Base-by-base conservation (phyloP, 2,797 vertebrate species). In the Remorina albescens region DNA sequence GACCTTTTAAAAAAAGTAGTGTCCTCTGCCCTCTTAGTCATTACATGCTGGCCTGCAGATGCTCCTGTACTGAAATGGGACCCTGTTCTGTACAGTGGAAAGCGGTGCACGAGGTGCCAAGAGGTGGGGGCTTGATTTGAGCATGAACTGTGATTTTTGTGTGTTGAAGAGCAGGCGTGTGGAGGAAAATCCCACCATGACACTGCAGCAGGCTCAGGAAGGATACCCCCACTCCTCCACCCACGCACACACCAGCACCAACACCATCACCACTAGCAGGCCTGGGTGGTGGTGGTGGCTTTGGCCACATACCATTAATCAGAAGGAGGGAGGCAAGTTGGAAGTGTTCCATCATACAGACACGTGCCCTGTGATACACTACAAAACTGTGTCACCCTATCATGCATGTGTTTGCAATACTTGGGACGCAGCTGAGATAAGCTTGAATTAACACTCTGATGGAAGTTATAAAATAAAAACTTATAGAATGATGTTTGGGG, bases 151-250 rank as follows among this genome's bases (percentile, higher is more conserved):
- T 41, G 54, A 10, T 61, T 59, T 56, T 62, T 71, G 71, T 58
- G 64, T 71, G 71, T 18, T 47, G 4, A 41, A 80, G 67, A 69
- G 77, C 58, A 76, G 74, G 74, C 69, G 30, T 82, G 76, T 79
- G 67, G 83, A 91, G 89, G 91, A 93, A 92, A 92, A 81, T 83
- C 89, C 86, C 80, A 74, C 69, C 13, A 67, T 88, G 88, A 92
- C 86, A 88, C 82, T 65, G 75, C 85, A 87, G 80, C 74, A 47
- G 32, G 32, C 83, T 81, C 90, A 91, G 92, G 93, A 95, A 93
- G 92, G 93, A 95, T 92, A 90, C 80, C 76, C 78, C 80, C 79
- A 57, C 59, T 44, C 39, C 47, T 53, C 2, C 39, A 16, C 16
- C 41, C 41, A 19, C 41, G 19, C 41, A 42, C 37, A 39, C 37